These are phyloP conservation scores for Agelas oroides DNA, from an alignment of 37 sponge, comb jelly and placozoan species.

Conservation along the genomic window DNA sequence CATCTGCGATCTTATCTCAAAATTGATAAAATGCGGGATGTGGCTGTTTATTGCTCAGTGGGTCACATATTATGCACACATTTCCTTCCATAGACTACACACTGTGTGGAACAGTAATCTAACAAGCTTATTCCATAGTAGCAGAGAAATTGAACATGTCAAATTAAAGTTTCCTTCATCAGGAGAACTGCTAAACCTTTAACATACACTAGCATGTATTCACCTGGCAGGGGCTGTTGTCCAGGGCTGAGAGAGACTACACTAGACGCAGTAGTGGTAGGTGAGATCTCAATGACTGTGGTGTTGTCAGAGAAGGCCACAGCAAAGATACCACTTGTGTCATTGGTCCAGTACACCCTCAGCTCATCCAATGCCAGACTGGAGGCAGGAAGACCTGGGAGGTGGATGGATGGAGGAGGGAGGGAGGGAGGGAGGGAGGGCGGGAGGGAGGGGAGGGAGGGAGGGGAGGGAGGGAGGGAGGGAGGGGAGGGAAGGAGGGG, in stretches of 20 bases:
- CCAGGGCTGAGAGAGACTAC: slow-evolving; percentile 48
- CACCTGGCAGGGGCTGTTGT: slow-evolving; percentile 44
- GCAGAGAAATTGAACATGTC: neutral
- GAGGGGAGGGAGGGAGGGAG: neutral
- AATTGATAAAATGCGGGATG: too few species aligned
- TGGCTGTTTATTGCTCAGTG: too few species aligned
- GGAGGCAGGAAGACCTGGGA: slow-evolving; percentile 33
- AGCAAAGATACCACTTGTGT: slow-evolving; percentile 19
- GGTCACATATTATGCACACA: too few species aligned
- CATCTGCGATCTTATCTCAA: too few species aligned
- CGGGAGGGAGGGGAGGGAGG: neutral
- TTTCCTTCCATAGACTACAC: too few species aligned
- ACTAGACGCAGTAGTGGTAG: neutral
- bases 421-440: neutral
- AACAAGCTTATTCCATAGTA: too few species aligned
- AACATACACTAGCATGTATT: neutral
- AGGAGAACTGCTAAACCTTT: too few species aligned
- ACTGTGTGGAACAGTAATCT: too few species aligned
- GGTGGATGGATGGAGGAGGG: neutral
- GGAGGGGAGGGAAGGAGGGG: too few species aligned
- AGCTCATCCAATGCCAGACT: slow-evolving; percentile 51
- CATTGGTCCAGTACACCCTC: slow-evolving; percentile 68
- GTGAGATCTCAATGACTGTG: slow-evolving; percentile 9
- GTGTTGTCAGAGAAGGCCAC: neutral
- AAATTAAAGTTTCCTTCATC: too few species aligned